Conservation (phyloP, 1,140 invertebrate species). For the Pachypeltis micranthus region DNA sequence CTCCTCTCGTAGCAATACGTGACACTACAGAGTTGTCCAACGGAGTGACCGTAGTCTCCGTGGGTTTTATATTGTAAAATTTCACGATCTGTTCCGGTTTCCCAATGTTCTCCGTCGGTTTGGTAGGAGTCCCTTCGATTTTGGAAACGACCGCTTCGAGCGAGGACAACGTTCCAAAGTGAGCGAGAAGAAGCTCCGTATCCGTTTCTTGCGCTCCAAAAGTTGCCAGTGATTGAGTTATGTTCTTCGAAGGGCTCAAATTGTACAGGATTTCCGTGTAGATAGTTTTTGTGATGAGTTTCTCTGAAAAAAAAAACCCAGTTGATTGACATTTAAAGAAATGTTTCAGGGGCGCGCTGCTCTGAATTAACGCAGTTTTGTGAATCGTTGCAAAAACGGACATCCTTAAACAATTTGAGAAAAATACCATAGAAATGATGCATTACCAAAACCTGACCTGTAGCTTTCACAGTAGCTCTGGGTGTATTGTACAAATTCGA, state of each 20-base stretch:
- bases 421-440: too few relatives aligned
- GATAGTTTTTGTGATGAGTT: conserved; percentile 45
- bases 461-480: too few relatives aligned
- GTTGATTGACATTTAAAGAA: too few relatives aligned
- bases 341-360: too few relatives aligned
- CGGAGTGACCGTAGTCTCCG: background rate
- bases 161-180: conserved; percentile 31
- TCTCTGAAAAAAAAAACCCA: background rate
- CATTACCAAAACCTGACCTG: too few relatives aligned
- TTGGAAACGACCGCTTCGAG: background rate
- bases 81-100: background rate
- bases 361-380: too few relatives aligned
- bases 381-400: too few relatives aligned
- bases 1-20: background rate
- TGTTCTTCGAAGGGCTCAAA: conserved; percentile 54
- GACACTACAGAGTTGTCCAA: background rate
- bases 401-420: too few relatives aligned
- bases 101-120: background rate
- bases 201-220: conserved; percentile 49
- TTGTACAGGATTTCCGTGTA: conserved; percentile 55
- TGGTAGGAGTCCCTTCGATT: background rate
- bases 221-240: conserved; percentile 46
- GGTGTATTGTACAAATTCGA: too few relatives aligned
- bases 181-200: conserved; percentile 42
- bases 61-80: background rate